Evolutionary conservation across 2,113 vertebrate genomes (phyloP), one percentile per base, ranked within the genome.

Genomic region (Plestiodon gilberti): DNA sequence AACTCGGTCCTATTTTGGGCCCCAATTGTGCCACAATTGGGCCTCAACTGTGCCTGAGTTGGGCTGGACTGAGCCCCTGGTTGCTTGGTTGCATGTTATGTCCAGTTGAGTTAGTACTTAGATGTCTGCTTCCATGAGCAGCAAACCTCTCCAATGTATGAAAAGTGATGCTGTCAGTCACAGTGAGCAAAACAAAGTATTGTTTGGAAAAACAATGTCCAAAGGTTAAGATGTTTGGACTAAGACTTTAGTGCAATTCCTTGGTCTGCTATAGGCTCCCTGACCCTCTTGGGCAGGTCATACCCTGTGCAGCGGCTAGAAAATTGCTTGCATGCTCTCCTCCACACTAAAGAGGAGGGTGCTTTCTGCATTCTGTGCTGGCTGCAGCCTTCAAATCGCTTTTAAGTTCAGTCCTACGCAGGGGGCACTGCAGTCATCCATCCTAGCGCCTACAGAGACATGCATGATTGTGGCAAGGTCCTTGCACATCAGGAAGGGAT

Each of bases 51-150:
- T n/a, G n/a, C n/a, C n/a, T n/a, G n/a, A n/a, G n/a, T n/a, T n/a
- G n/a, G n/a, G n/a, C n/a, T n/a, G n/a, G n/a, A n/a, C n/a, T n/a
- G n/a, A n/a, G n/a, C n/a, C n/a, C n/a, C n/a, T n/a, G n/a, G n/a
- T n/a, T n/a, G n/a, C n/a, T n/a, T n/a, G n/a, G n/a, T n/a, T n/a
- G n/a, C 77, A 33, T n/a, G 43, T 84, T 88, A 84, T 65, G 61
- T 88, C 69, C 82, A 55, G 69, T 84, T 84, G 87, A 80, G 84
- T 80, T 80, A 84, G 57, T 75, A 67, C 69, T 88, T 88, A 81
- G 77, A 57, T 33, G 74, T 7, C 57, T 74, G 59, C 82, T 79
- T 81, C 48, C 15, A 30, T 84, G 82, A 67, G 69, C 82, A 81
- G 75, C 59, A 40, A 64, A 67, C 61, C 43, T 40, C 78, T 59